Conservation (phyloP, 2,113 vertebrate species). For the Globicephala melas region DNA sequence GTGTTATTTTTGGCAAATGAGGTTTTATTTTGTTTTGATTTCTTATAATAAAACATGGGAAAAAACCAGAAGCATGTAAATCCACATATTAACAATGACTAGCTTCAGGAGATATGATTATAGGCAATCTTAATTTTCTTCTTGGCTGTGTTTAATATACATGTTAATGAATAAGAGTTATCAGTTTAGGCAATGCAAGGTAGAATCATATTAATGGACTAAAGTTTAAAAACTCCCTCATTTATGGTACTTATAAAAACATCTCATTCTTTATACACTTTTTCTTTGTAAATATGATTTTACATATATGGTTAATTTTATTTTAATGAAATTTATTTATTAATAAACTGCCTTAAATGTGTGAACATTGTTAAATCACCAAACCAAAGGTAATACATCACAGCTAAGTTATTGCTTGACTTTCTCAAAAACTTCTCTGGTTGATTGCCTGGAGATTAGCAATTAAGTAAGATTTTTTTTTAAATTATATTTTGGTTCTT, state of each 20-base stretch:
- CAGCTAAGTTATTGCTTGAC: neutral
- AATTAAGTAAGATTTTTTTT: neutral
- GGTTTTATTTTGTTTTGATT: neutral
- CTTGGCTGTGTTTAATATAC: neutral
- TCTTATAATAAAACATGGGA: neutral
- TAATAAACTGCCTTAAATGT: neutral
- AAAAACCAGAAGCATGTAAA: neutral
- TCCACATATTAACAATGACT: neutral
- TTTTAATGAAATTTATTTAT: neutral
- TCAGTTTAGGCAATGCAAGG: neutral
- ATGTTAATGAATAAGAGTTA: neutral
- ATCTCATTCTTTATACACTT: neutral
- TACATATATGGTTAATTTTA: constrained; percentile 21
- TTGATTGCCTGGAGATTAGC: neutral
- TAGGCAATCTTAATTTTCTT: neutral
- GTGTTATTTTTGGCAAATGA: neutral
- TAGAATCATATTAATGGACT: neutral
- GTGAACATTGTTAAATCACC: neutral
- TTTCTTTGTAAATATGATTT: neutral
- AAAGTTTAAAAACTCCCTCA: neutral
- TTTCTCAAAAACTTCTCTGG: neutral
- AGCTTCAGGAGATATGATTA: neutral
- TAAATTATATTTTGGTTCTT: neutral
- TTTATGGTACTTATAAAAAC: neutral
- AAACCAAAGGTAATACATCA: neutral